Evolutionary conservation across 2,113 vertebrate species (phyloP), one percentile per base, ranked within the genome.

Genomic region (Strix uralensis): DNA sequence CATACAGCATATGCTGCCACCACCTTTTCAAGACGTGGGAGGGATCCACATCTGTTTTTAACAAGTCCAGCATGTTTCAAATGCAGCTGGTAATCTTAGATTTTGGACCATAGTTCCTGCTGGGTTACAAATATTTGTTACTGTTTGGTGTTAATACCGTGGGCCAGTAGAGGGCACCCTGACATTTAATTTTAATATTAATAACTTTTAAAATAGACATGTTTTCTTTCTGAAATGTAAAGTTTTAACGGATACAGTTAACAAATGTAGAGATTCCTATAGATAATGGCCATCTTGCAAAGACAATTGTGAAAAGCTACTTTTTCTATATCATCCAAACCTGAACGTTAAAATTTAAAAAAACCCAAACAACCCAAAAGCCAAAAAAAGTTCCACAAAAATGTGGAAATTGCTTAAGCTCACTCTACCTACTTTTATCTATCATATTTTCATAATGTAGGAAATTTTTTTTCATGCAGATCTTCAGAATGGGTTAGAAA

Each of bases 101-200:
- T 74, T 61, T 81, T 72, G 7, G 23, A 30, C 23, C 9, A 8
- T 1, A 3, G 13, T 5, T 78, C 44, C 40, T 58, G 17, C 17
- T 2, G 15, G 1, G 2, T 51, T 82, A n/a, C 25, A 65, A 54
- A 18, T 10, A 32, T 3, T 32, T 47, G 3, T 44, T 25, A 9
- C 42, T 77, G 40, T 42, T 70, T 32, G n/a, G 12, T 83, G 38
- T 62, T 82, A 27, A 30, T 54, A 38, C 6, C 21, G 6, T 14
- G 14, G 38, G 30, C 73, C 98, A 92, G 96, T 82, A 98, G 98
- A 96, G 98, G 98, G 97, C 97, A 90, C 62, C 74, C 74, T 92
- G 88, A 67, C 44, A 94, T 96, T 96, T 96, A 77, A 69, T 94
- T 97, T 96, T 74, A 78, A 30, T 51, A 57, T 20, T 11, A 5